Evolutionary conservation across 2,113 vertebrate genomes (phyloP), one percentile per base, ranked within the genome.

Genomic region (Malurus melanocephalus): DNA sequence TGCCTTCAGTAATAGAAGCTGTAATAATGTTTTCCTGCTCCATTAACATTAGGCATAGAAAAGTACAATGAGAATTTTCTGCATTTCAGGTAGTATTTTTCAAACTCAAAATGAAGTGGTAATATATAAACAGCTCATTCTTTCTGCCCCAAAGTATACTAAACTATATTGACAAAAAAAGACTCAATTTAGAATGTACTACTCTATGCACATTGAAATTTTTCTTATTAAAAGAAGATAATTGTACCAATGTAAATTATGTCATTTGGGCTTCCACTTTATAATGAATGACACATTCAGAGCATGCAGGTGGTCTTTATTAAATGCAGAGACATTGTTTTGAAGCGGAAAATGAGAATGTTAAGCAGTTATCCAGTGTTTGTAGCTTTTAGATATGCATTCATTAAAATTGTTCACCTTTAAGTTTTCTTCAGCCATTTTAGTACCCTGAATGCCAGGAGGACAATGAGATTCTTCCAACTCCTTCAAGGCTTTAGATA

Each of bases 381-480:
- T 75, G 46, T 28, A 89, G 75, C 23, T 40, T 88, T 75, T 77
- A 80, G 16, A 73, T 30, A 73, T 0, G 1, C 0, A 1, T 19
- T 78, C 38, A 42, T 68, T 66, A 65, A 66, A 86, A 80, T 2
- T 55, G 2, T 75, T 94, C 56, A 97, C 96, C 96, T 95, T 85
- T n/a, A 76, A 17, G 72, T 96, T 90, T 78, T 90, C 92, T 75
- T 71, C 65, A 28, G 56, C 67, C 53, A 96, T 95, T 89, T 92
- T 93, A 89, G 93, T 91, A 49, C 90, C n/a, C 3, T 83, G 78
- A 40, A 97, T 35, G 18, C 86, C 81, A 64, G 93, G 71, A 48
- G 98, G 98, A 64, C 94, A 97, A 80, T 96, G 93, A 89, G 97
- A 73, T 59, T 90, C 52, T 66, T 98, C 91, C 32, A 99, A 81